These are phyloP conservation scores for Allophyes oxyacanthae DNA, from an alignment of 2,888 invertebrate genomes.

Conservation along the genomic window DNA sequence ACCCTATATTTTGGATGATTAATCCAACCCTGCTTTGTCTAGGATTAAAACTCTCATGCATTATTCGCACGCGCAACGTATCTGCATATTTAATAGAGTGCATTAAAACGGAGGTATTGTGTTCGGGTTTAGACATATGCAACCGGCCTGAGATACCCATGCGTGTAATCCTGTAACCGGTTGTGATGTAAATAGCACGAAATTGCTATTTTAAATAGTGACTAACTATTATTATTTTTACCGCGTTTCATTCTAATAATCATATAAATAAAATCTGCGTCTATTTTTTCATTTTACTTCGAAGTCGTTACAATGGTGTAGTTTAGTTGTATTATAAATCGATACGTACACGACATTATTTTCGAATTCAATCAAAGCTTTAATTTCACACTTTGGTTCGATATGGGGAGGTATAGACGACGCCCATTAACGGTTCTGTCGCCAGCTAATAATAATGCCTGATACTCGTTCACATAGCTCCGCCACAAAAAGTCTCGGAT, in stretches of 20 bases:
- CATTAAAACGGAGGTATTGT: constrained; percentile 76
- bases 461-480: constrained; percentile 58
- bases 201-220: constrained; percentile 55
- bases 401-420: constrained; percentile 39
- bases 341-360: constrained; percentile 23
- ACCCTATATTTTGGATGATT: constrained; percentile 82
- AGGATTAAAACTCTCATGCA: constrained; percentile 70
- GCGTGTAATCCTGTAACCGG: constrained; percentile 65
- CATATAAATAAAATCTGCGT: too few species aligned
- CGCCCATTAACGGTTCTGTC: constrained; percentile 50
- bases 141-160: constrained; percentile 33
- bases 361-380: constrained; percentile 29
- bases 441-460: constrained; percentile 61
- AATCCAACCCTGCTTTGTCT: constrained; percentile 81
- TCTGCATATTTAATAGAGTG: constrained; percentile 76
- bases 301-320: neutral
- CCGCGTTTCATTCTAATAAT: too few species aligned
- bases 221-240: too few species aligned
- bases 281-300: too few species aligned
- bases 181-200: constrained; percentile 49
- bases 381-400: constrained; percentile 46
- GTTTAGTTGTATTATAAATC: constrained; percentile 18
- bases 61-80: constrained; percentile 78
- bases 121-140: constrained; percentile 41
- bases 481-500: constrained; percentile 64